These are phyloP conservation scores for Cebus imitator DNA, from an alignment of 2,113 vertebrate genomes.

Conservation along the genomic window DNA sequence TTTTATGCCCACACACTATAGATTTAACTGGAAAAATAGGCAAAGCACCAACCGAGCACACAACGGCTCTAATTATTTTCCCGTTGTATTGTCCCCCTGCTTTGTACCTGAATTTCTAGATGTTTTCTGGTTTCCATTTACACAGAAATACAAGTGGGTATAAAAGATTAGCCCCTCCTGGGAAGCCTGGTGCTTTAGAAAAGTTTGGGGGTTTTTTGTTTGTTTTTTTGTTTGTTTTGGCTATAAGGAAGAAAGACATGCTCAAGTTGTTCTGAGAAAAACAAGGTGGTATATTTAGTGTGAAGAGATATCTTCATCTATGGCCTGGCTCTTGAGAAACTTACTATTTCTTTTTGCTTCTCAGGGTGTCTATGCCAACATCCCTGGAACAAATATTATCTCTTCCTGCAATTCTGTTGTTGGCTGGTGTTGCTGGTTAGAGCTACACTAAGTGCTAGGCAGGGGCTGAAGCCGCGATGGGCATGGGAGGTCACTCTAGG, in stretches of 20 bases:
- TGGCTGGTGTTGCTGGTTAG: accelerated
- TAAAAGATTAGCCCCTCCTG: not conserved
- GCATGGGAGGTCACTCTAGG: not conserved
- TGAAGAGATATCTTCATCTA: not conserved
- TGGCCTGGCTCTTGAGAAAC: not conserved
- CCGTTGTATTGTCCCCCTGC: not conserved
- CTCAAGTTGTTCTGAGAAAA: not conserved
- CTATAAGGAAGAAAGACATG: not conserved
- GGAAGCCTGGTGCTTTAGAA: not conserved
- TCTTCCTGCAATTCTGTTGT: not conserved
- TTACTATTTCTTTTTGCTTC: not conserved
- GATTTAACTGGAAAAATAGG: not conserved
- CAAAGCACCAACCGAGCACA: not conserved
- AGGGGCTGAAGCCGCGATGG: accelerated
- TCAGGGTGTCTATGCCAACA: accelerated
- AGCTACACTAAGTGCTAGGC: accelerated
- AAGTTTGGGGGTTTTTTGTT: not conserved
- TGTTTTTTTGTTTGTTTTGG: not conserved
- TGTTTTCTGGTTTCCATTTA: not conserved
- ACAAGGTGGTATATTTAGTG: not conserved
- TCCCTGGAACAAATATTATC: not conserved
- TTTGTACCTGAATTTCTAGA: not conserved
- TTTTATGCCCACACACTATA: not conserved
- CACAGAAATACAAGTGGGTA: not conserved
- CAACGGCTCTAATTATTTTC: not conserved